Percentiles rank a stretch among this genome's conserved stretches.
Evolutionary conservation across 2,888 invertebrate genomes (phyloP).

Genomic region (Stenodera caucasica): DNA sequence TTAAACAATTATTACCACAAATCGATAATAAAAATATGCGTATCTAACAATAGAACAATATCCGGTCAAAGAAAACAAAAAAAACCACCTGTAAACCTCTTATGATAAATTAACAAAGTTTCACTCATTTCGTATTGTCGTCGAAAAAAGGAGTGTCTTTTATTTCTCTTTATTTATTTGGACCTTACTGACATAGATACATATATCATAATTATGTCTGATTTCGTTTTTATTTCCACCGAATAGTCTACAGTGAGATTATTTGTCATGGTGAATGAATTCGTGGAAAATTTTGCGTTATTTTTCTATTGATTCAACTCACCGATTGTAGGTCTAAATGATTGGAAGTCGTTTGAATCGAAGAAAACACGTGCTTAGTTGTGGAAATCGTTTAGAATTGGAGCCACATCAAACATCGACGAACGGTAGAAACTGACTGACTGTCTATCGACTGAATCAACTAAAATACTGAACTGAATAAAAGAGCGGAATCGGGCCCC

Average conservation of each 20-base stretch:
- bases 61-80: not conserved
- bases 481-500: not conserved
- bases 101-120: not conserved
- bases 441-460: not conserved
- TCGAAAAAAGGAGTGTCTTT: not conserved
- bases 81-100: not conserved
- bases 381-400: not conserved
- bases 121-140: conserved; percentile 5
- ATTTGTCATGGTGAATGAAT: too few species aligned
- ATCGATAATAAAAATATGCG: not conserved
- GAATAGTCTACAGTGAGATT: too few species aligned
- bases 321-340: too few species aligned
- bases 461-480: conserved; percentile 4
- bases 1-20: not conserved
- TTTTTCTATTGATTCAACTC: too few species aligned
- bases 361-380: not conserved
- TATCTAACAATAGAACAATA: not conserved
- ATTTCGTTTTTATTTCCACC: not conserved
- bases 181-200: not conserved
- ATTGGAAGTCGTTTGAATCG: too few species aligned
- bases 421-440: not conserved
- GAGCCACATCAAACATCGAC: not conserved
- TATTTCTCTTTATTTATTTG: not conserved
- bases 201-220: not conserved
- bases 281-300: too few species aligned